Evolutionary conservation across 2,113 vertebrate genomes (phyloP).

Genomic region (Smithornis capensis): DNA sequence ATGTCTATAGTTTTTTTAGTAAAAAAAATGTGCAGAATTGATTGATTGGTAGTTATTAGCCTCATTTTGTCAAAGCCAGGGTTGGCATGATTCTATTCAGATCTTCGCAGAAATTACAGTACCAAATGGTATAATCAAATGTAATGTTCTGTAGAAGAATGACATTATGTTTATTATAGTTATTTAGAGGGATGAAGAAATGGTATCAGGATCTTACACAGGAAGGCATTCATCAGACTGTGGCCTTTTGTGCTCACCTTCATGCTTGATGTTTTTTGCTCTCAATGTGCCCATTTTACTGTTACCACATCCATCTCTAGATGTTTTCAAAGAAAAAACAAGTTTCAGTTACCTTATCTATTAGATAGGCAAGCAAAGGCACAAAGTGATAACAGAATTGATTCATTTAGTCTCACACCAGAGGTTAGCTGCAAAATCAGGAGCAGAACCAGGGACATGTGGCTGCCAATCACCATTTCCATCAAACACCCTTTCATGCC

Average conservation of each 20-base stretch:
- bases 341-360: neutral
- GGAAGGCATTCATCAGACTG: neutral
- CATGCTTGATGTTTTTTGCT: neutral
- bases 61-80: neutral
- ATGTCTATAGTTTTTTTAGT: neutral
- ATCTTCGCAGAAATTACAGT: neutral
- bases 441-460: neutral
- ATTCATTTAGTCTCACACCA: rapidly evolving
- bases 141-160: constrained; percentile 8
- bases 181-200: neutral
- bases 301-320: neutral
- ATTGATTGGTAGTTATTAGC: neutral
- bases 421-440: neutral
- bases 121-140: neutral
- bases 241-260: neutral
- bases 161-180: neutral
- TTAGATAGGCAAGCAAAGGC: neutral
- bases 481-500: neutral
- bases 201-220: neutral
- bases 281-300: neutral
- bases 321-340: neutral
- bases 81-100: neutral
- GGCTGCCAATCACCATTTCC: neutral
- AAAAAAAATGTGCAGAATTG: neutral
- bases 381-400: neutral